Evolutionary conservation across 2,888 invertebrate species (phyloP), one percentile per base, ranked within the genome.

Genomic region (Patella ulyssiponensis): DNA sequence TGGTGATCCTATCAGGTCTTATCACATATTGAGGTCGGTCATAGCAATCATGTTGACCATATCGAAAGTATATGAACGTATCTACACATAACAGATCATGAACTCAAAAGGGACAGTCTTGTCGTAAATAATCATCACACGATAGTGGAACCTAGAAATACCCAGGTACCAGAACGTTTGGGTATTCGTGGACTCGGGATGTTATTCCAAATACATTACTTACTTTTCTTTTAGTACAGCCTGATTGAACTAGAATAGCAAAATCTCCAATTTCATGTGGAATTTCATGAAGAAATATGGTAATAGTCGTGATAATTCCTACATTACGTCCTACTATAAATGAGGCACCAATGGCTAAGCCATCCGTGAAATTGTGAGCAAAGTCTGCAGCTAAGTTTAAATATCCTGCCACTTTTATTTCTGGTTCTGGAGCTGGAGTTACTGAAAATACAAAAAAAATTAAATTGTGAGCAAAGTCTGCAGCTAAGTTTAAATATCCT

Each of bases 191-290:
- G 33, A 44, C 44, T 1, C 44, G 9, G 1, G 7, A 9, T 44
- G 44, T 44, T 44, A 44, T 44, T 44, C 7, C 44, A 5, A 44
- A 44, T 9, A 44, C 9, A 7, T 1, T n/a, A 23, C 76, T 84
- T 88, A 94, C 95, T 93, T 98, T 98, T 90, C 93, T 95, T 86
- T 96, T 95, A 12, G 96, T 95, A 90, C 98, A 98, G 44, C 99
- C 99, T 72, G 98, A 98, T 92, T 99, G 98, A 77, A 99, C 95
- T 77, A 99, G 94, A 91, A 99, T 99, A 17, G 99, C 99, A 93
- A 98, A 99, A 92, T 99, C 99, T 64, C 99, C 99, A 90, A 99
- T 98, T 93, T 99, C 99, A 93, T 99, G 99, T 15, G 99, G 99
- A 82, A 99, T 96, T 94, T 99, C 99, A 92, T 99, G 99, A 71